These are phyloP conservation scores for Phylloscopus trochiloides DNA, from an alignment of 2,113 vertebrate species.

Conservation along the genomic window DNA sequence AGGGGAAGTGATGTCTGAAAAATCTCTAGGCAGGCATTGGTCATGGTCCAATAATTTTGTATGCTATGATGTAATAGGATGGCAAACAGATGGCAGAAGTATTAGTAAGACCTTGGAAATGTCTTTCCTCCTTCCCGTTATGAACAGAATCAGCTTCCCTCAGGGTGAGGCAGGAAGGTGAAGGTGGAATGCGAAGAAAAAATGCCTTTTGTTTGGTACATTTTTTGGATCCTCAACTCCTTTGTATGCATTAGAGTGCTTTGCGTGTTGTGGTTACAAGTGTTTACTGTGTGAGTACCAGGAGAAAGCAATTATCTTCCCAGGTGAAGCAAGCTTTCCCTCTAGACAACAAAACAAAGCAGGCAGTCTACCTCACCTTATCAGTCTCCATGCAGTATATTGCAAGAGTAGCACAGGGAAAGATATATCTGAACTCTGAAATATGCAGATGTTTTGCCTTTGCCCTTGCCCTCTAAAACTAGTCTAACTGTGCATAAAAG, in stretches of 20 bases:
- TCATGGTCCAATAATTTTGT: neutral
- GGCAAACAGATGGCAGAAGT: neutral
- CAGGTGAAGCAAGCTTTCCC: neutral
- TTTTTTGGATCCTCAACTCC: neutral
- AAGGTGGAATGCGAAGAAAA: neutral
- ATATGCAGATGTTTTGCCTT: neutral
- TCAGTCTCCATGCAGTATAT: neutral
- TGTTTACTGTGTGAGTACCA: neutral
- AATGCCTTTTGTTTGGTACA: neutral
- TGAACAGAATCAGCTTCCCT: neutral
- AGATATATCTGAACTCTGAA: neutral
- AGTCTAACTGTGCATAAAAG: neutral
- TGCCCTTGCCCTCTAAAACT: neutral
- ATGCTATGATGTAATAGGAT: neutral
- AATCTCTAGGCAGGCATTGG: neutral
- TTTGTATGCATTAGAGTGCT: neutral
- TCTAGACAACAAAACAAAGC: neutral
- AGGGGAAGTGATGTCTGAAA: neutral
- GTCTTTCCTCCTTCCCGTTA: neutral
- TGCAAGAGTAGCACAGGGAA: neutral
- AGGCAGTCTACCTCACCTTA: neutral
- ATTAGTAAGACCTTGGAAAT: neutral
- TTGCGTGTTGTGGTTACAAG: neutral
- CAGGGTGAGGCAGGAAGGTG: neutral
- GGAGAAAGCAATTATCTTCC: neutral